phyloP scores from a whole-genome alignment of 2,797 vertebrate species.

The Choloepus didactylus region DNA sequence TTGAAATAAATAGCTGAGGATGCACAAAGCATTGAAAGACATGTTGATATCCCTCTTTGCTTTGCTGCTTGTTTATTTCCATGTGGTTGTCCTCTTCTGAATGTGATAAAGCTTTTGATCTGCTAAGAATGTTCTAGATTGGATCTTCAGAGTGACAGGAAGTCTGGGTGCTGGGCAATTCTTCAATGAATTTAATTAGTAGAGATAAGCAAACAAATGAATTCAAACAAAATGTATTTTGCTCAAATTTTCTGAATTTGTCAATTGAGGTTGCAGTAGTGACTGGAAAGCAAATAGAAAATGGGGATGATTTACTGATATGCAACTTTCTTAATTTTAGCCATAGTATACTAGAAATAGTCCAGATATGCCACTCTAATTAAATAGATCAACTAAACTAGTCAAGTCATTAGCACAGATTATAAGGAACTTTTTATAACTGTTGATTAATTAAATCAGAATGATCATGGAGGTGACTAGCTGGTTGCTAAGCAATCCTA shows the following conservation, averaged over 20 bases:
- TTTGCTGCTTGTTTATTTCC: not conserved
- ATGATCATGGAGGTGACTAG: not conserved
- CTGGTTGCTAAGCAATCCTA: not conserved
- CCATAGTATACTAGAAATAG: not conserved
- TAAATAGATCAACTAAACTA: not conserved
- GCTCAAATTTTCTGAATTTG: not conserved
- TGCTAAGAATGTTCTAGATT: not conserved
- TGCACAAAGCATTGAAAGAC: conserved; percentile 59
- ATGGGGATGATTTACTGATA: not conserved
- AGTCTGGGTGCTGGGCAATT: not conserved
- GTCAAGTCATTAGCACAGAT: not conserved
- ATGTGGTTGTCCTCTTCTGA: not conserved
- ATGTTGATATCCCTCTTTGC: not conserved
- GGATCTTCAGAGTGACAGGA: not conserved
- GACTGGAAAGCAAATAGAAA: not conserved
- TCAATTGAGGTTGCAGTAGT: not conserved
- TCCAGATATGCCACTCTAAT: not conserved
- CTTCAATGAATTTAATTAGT: not conserved
- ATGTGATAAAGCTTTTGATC: not conserved
- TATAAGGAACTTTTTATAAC: not conserved
- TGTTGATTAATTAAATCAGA: not conserved
- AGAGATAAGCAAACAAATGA: conserved; percentile 21
- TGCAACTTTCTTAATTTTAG: not conserved
- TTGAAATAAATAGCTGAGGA: conserved; percentile 82
- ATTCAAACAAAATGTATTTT: not conserved